phyloP scores from a whole-genome alignment of 1,140 invertebrate genomes.

The Cotesia typhae region DNA sequence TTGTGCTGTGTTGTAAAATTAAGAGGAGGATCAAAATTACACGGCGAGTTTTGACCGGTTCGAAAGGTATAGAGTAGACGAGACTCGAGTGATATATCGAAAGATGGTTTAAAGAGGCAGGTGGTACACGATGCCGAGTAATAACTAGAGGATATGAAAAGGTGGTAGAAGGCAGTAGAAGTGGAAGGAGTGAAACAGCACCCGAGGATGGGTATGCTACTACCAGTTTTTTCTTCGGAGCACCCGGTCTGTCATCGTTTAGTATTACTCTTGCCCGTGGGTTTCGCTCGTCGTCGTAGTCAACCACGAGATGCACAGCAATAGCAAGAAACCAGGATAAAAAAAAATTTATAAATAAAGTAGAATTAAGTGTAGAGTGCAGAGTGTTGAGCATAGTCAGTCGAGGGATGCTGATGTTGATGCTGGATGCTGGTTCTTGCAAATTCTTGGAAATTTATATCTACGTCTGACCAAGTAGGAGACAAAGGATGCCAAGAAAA shows the following conservation, averaged over 20 bases:
- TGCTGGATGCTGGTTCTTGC: not conserved
- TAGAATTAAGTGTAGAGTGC: too few species aligned
- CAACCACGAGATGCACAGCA: constrained; percentile 21
- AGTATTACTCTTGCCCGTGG: constrained; percentile 25
- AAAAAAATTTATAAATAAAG: too few species aligned
- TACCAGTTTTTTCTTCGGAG: constrained; percentile 32
- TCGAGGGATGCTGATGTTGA: not conserved
- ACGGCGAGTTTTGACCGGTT: too few species aligned
- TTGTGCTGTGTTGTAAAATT: too few species aligned
- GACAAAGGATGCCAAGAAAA: constrained; percentile 18
- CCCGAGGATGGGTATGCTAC: constrained; percentile 30
- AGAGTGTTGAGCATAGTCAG: too few species aligned
- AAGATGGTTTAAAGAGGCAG: constrained; percentile 15
- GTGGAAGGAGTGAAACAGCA: constrained; percentile 7
- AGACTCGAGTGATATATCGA: too few species aligned
- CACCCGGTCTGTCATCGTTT: constrained; percentile 29
- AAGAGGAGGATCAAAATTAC: too few species aligned
- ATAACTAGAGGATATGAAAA: constrained; percentile 17
- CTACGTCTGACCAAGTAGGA: not conserved
- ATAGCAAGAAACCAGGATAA: constrained; percentile 19
- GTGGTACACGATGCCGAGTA: constrained; percentile 23
- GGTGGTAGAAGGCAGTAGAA: not conserved
- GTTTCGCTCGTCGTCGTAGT: constrained; percentile 24
- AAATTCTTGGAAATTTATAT: constrained; percentile 8
- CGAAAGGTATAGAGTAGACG: too few species aligned